Base-by-base conservation (phyloP, 2,113 vertebrate genomes). In the Poeciliopsis occidentalis region DNA sequence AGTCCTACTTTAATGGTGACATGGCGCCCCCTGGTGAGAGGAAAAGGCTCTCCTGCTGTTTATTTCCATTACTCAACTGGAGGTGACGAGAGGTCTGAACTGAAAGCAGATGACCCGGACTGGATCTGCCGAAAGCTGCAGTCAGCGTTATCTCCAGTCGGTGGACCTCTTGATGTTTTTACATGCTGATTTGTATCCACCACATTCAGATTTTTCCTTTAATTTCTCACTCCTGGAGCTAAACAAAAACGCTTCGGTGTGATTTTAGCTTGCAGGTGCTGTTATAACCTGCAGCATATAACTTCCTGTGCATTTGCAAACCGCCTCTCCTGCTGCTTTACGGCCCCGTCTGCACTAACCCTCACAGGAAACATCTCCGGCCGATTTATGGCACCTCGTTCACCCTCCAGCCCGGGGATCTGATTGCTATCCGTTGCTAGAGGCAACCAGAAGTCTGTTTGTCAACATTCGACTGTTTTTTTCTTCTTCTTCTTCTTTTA, bases 261-360 rank as follows among this genome's bases (percentile, higher is more conserved):
- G 66, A 65, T 39, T 71, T 80, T 63, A 73, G 64, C 71, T 61
- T 51, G 19, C 2, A 37, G 17, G 44, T 32, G 0, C 60, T 34
- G 75, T 66, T 69, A 39, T 39, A n/a, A 26, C 22, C 37, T 12
- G 8, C 34, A 60, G 51, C 78, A 75, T 64, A 0, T 54, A 44
- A 70, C 70, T 68, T 68, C 68, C 27, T 60, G n/a, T 15, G 37
- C 39, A 65, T 71, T 69, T 79, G 67, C 67, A 94, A 94, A 95
- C 94, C 93, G 93, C 94, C 91, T 95, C 94, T 94, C 94, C 71
- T 84, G 12, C 91, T 93, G 91, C 92, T 94, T 90, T 91, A 90
- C 80, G 26, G 65, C 64, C 63, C 63, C 72, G 24, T 67, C 80
- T 13, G 63, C 41, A 12, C 64, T 60, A 66, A 76, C 51, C 57